phyloP scores from a whole-genome alignment of 2,113 vertebrate genomes.

The Sardina pilchardus region DNA sequence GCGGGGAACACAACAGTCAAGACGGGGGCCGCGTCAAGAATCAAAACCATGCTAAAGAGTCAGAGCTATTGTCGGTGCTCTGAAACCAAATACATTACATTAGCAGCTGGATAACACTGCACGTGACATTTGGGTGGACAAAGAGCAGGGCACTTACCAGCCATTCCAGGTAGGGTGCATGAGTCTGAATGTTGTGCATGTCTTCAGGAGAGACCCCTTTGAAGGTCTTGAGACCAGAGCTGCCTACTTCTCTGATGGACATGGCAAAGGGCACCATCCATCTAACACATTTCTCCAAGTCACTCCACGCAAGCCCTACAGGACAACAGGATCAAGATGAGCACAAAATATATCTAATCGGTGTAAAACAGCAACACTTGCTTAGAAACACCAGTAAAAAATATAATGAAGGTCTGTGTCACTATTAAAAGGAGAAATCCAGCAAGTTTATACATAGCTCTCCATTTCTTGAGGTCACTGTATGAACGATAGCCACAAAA shows the following conservation, averaged over 20 bases:
- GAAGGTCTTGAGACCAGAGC: conserved; percentile 82
- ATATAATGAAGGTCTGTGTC: neutral
- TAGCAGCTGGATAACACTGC: neutral
- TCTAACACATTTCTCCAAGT: conserved; percentile 86
- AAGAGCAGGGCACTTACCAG: conserved; percentile 75
- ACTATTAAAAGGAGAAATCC: no score
- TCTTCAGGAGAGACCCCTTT: conserved; percentile 80
- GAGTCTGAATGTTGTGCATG: conserved; percentile 93
- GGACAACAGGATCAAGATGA: neutral
- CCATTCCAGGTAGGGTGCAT: conserved; percentile 82
- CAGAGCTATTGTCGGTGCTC: neutral
- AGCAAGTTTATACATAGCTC: no score
- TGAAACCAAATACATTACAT: neutral
- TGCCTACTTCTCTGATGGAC: conserved; percentile 81
- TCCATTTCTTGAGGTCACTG: no score
- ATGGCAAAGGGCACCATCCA: conserved; percentile 96
- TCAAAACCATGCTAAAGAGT: neutral
- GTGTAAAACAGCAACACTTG: neutral
- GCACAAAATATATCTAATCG: no score
- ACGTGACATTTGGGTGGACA: neutral
- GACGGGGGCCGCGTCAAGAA: neutral
- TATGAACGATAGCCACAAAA: no score
- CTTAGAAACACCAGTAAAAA: neutral
- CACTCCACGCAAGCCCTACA: conserved; percentile 83
- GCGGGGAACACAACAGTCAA: conserved; percentile 15